phyloP scores from a whole-genome alignment of 1,140 invertebrate genomes.

The Drosophila auraria region DNA sequence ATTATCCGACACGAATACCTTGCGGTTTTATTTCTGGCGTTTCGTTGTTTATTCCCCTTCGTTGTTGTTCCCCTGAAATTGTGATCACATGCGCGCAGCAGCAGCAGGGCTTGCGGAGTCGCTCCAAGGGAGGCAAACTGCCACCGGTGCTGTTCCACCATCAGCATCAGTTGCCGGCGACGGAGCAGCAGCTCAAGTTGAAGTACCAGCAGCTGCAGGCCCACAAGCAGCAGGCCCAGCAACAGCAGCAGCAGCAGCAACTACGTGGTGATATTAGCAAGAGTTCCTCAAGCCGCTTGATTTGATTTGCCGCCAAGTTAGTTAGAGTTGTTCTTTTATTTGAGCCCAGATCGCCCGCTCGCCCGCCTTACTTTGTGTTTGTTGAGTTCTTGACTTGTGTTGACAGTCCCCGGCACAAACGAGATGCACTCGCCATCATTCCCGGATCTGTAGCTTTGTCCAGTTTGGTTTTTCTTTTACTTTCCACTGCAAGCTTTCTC shows the following conservation, averaged over 20 bases:
- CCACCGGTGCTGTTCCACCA: slow-evolving; percentile 59
- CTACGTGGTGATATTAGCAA: slow-evolving; percentile 80
- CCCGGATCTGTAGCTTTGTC: slow-evolving; percentile 13
- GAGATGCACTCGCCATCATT: slow-evolving; percentile 31
- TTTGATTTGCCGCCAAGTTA: slow-evolving; percentile 83
- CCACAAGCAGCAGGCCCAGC: slow-evolving; percentile 50
- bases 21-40: slow-evolving; percentile 30
- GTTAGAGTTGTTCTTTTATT: slow-evolving; percentile 74
- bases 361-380: slow-evolving; percentile 40
- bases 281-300: slow-evolving; percentile 78
- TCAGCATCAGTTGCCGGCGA: slow-evolving; percentile 53
- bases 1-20: slow-evolving; percentile 33
- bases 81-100: slow-evolving; percentile 16
- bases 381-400: slow-evolving; percentile 21
- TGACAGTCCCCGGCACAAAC: slow-evolving; percentile 23
- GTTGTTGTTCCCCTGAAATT: slow-evolving; percentile 12
- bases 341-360: slow-evolving; percentile 27
- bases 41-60: slow-evolving; percentile 46
- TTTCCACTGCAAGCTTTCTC: slow-evolving; percentile 38
- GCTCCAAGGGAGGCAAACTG: slow-evolving; percentile 67
- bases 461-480: slow-evolving; percentile 30
- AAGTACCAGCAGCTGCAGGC: slow-evolving; percentile 60
- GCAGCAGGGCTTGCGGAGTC: slow-evolving; percentile 60
- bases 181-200: slow-evolving; percentile 60
- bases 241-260: slow-evolving; percentile 63